Percentiles rank a stretch among this genome's conserved stretches.
phyloP scores from a whole-genome alignment of 1,140 invertebrate genomes.

The Gonioctena quinquepunctata region DNA sequence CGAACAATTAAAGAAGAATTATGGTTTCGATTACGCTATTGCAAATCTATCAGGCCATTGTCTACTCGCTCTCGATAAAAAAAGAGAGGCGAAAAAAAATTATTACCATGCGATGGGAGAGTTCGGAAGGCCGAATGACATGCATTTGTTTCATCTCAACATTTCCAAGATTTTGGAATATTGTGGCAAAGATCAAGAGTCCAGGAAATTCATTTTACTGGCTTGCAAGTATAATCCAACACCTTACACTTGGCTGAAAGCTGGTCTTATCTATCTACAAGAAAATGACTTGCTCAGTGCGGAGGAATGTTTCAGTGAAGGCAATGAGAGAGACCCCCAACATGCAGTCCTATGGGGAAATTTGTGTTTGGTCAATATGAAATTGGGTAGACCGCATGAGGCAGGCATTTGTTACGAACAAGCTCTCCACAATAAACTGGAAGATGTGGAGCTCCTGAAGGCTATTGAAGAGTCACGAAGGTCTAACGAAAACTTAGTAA shows the following conservation, averaged over 20 bases:
- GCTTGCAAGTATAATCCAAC: constrained; percentile 47
- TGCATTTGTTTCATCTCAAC: constrained; percentile 44
- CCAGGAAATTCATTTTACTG: constrained; percentile 41
- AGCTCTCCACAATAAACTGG: constrained; percentile 22
- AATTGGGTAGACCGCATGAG: constrained; percentile 38
- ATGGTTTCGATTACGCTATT: constrained; percentile 42
- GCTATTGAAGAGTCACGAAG: neutral
- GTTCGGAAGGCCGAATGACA: constrained; percentile 43
- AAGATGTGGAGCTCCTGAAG: neutral
- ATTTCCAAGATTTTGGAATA: constrained; percentile 29
- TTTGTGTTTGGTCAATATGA: constrained; percentile 47
- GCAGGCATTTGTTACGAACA: constrained; percentile 47
- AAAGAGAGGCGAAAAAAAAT: constrained; percentile 37
- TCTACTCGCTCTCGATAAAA: constrained; percentile 28
- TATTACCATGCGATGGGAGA: constrained; percentile 40
- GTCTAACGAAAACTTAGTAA: no score
- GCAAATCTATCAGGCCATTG: constrained; percentile 42
- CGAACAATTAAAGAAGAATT: constrained; percentile 33
- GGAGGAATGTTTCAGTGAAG: constrained; percentile 48
- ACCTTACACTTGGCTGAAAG: constrained; percentile 45
- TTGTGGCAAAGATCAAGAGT: constrained; percentile 35
- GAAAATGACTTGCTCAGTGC: constrained; percentile 47
- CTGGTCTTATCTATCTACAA: constrained; percentile 42
- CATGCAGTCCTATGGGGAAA: constrained; percentile 48
- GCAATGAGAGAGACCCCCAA: constrained; percentile 45